A percentile compares a stretch with the other conserved stretches of the same genome.
These are phyloP conservation scores for Diarsia brunnea DNA, from an alignment of 2,888 invertebrate species.

Conservation along the genomic window DNA sequence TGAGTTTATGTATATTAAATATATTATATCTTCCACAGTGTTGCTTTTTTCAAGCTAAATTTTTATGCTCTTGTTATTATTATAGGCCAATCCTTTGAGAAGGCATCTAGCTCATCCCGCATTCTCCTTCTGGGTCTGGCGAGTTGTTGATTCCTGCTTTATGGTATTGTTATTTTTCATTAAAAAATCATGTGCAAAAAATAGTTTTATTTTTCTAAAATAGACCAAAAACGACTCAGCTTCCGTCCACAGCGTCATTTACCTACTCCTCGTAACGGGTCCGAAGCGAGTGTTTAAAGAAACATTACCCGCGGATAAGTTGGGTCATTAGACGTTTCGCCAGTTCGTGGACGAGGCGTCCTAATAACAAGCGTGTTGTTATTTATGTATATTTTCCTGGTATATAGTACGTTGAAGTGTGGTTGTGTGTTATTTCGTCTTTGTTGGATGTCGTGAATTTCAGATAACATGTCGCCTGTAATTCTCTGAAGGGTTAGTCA, in stretches of 20 bases:
- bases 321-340: slow-evolving; percentile 80
- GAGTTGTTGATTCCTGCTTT: no score
- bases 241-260: slow-evolving; percentile 32
- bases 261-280: slow-evolving; percentile 73
- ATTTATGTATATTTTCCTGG: slow-evolving; percentile 1
- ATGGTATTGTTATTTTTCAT: neutral
- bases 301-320: slow-evolving; percentile 81
- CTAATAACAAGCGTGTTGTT: slow-evolving; percentile 22
- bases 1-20: no score
- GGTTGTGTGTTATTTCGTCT: neutral
- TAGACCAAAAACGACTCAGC: neutral
- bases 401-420: neutral
- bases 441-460: neutral
- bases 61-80: neutral
- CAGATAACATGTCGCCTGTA: no score
- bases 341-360: slow-evolving; percentile 54
- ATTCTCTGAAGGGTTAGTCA: no score
- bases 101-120: no score
- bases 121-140: no score
- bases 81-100: no score
- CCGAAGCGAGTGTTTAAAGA: slow-evolving; percentile 80
- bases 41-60: neutral
- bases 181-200: neutral
- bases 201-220: neutral
- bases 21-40: no score